Evolutionary conservation across 30 jellyfish, hydroid and myxozoan species (phyloP), one percentile per base, ranked within the genome.

Genomic region (Turritopsis dohrnii): DNA sequence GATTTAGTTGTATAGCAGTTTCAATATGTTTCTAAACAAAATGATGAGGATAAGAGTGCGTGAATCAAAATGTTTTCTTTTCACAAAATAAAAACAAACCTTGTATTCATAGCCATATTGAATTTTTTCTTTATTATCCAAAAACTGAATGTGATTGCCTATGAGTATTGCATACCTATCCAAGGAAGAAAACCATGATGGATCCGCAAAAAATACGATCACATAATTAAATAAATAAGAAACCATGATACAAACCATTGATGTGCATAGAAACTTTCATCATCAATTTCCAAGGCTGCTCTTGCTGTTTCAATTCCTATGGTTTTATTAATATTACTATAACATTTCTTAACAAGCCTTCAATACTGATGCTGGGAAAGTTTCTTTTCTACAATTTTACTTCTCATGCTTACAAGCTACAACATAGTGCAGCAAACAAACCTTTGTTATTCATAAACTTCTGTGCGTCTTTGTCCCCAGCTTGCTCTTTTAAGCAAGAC

Each of bases 21-120:
- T 89, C 97, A 31, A 94, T 94, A 71, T 94, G 99, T 71, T 89
- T 88, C 99, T 94, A 77, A 16, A 71, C 54, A 30, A 18, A 25
- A 23, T 30, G 52, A 19, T 29, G 24, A 9, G 9, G 60, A 20
- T 74, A 21, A 30, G 9, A 20, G 9, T n/a, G 17, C 28, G 17
- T n/a, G 30, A 7, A 66, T 66, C 16, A n/a, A 66, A n/a, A n/a
- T 17, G 76, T 66, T 25, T 28, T n/a, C 65, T 0, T n/a, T 69
- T n/a, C 4, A 0, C 28, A 69, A 60, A 0, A 18, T 0, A 79
- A 79, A 71, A 22, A 71, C 87, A 7, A 27, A 86, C 98, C 93
- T 88, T 88, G 66, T 88, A 93, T 52, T 80, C 69, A 66, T 88
- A 84, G 20, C 98, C 98, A 25, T 79, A 52, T 72, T 74, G 71